These are phyloP conservation scores for Lycia hirtaria DNA, from an alignment of 2,888 invertebrate species.

Conservation along the genomic window DNA sequence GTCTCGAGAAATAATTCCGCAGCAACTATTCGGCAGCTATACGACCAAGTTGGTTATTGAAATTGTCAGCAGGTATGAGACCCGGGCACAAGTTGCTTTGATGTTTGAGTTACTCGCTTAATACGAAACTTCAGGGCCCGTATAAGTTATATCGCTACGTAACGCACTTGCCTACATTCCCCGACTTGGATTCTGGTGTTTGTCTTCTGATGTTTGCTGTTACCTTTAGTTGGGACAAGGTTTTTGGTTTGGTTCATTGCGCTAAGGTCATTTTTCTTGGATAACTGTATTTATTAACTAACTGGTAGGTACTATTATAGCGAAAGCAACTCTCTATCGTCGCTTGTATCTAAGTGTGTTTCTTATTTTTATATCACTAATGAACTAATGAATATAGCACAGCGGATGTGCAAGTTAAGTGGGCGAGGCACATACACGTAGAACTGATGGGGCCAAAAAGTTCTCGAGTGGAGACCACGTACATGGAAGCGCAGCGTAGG, in stretches of 20 bases:
- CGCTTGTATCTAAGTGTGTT: no score
- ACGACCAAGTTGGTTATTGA: conserved; percentile 61
- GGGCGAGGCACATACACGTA: no score
- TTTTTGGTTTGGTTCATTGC: conserved; percentile 17
- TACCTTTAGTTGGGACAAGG: conserved; percentile 21
- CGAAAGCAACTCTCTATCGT: no score
- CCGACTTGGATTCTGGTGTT: conserved; percentile 43
- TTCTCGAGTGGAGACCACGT: no score
- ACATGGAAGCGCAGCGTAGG: no score
- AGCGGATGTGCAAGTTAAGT: no score
- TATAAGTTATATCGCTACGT: conserved; percentile 52
- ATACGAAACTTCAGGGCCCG: conserved; percentile 53
- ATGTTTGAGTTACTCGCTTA: conserved; percentile 61
- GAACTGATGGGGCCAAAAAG: no score
- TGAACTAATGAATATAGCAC: no score
- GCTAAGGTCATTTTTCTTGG: background rate
- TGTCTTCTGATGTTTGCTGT: conserved; percentile 37
- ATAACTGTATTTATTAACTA: background rate
- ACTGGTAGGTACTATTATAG: no score
- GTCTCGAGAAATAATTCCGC: conserved; percentile 29
- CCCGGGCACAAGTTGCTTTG: conserved; percentile 48
- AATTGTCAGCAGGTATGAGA: conserved; percentile 58
- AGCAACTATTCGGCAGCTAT: conserved; percentile 47
- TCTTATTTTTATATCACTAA: no score
- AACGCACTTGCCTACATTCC: conserved; percentile 51